Evolutionary conservation across 1,140 invertebrate genomes (phyloP).

Genomic region (Temnothorax longispinosus): DNA sequence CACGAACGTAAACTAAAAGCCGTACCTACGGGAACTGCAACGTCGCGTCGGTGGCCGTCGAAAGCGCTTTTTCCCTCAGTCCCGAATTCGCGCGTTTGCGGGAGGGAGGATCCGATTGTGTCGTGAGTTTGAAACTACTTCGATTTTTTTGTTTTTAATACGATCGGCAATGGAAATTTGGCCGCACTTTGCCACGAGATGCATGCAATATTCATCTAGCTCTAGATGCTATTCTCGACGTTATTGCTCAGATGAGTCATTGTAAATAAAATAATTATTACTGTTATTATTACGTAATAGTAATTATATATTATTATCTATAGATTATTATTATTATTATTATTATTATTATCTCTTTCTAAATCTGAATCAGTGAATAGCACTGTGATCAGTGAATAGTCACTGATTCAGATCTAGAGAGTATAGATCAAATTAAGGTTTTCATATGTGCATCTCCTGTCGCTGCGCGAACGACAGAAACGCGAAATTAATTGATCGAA

Average conservation of each 20-base stretch:
- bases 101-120: background rate
- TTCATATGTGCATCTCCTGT: background rate
- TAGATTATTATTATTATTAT: too few relatives aligned
- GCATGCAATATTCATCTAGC: too few relatives aligned
- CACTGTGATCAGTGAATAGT: too few relatives aligned
- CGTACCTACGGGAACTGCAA: background rate
- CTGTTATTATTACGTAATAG: too few relatives aligned
- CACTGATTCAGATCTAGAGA: too few relatives aligned
- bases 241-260: too few relatives aligned
- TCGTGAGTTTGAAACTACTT: background rate
- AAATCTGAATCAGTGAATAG: too few relatives aligned
- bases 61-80: background rate
- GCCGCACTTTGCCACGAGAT: background rate
- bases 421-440: background rate
- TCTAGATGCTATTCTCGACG: background rate
- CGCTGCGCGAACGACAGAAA: background rate
- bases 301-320: too few relatives aligned
- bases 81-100: background rate
- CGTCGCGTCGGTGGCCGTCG: background rate
- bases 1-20: constrained; percentile 54
- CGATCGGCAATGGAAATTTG: background rate
- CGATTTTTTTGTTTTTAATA: background rate
- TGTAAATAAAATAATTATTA: too few relatives aligned
- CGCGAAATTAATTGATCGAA: background rate
- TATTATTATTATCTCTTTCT: too few relatives aligned